Base-by-base conservation (phyloP, 2,113 vertebrate species). In the Prinia subflava region DNA sequence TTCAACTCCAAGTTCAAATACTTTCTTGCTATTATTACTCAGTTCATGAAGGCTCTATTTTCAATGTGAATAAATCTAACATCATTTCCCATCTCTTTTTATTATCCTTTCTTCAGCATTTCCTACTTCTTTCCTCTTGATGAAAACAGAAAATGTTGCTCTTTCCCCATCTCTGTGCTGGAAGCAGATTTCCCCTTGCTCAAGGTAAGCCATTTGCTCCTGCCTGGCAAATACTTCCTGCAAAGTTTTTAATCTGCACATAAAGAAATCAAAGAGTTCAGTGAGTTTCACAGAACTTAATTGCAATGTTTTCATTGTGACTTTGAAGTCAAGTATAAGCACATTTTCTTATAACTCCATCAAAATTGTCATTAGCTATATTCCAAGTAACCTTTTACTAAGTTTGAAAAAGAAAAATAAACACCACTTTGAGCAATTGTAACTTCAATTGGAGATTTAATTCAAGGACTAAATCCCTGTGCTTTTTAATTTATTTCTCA, bases 401-500 rank as follows among this genome's bases (percentile, higher is more conserved):
- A 62, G 52, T 42, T 46, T 80, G 19, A 41, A 69, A 57, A 76
- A 91, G n/a, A 24, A 79, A 79, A 94, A 91, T 33, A 88, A 92
- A 59, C 49, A 91, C 35, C 44, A 59, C 15, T 70, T 92, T 27
- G 23, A 69, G n/a, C 30, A 83, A 70, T 19, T 42, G 31, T 17
- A 83, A 64, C n/a, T 76, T 76, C 41, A 87, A 79, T 20, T 71
- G 71, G 17, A 75, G 15, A 89, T 62, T 90, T 56, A 65, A 57
- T 65, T 76, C 2, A 6, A 83, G 19, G 77, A 79, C 56, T 84
- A 89, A 91, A 82, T 53, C 77, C 82, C 64, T 46, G 62, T 57
- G 53, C 35, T 82, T 89, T 92, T 82, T 68, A 78, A 94, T 93
- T 93, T 95, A 76, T 69, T 93, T 94, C 89, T 94, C 94, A 94